phyloP scores from a whole-genome alignment of 2,888 invertebrate species.

The Aspidapion aeneum region DNA sequence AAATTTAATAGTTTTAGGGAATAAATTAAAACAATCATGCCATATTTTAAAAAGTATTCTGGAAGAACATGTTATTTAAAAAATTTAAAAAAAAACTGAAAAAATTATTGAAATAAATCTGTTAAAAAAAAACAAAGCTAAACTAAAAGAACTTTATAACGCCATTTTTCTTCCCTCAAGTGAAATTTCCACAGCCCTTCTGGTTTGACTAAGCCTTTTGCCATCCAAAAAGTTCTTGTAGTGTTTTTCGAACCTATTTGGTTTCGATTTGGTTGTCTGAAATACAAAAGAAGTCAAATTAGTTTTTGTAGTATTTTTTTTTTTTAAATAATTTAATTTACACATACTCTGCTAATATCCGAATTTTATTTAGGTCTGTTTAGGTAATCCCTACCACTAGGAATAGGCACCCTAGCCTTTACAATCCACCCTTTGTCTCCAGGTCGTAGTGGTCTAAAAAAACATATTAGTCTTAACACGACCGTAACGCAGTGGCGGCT shows the following conservation, averaged over 20 bases:
- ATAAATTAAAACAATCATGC: no score
- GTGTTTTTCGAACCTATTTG: constrained; percentile 89
- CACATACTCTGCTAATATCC: constrained; percentile 81
- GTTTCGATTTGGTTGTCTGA: constrained; percentile 75
- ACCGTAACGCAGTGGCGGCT: no score
- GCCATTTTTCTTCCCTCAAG: constrained; percentile 97
- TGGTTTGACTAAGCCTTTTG: constrained; percentile 72
- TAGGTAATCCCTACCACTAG: constrained; percentile 96
- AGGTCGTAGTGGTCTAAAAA: constrained; percentile 68
- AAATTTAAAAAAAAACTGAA: no score
- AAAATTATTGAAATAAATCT: no score
- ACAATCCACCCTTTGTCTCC: constrained; percentile 96
- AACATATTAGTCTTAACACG: no score
- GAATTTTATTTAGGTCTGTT: constrained; percentile 88
- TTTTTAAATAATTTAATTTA: no score
- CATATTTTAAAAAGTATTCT: no score
- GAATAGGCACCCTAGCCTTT: constrained; percentile 90
- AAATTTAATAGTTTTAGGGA: no score
- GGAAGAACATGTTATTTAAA: no score
- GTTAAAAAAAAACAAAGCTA: no score
- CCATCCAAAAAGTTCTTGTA: constrained; percentile 87
- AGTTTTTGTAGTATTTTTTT: no score
- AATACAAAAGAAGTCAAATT: constrained; percentile 13
- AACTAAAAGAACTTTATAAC: constrained; percentile 65
- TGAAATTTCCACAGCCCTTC: constrained; percentile 89